Evolutionary conservation across 2,797 vertebrate species (phyloP).

Genomic region (Muscicapa comitata): DNA sequence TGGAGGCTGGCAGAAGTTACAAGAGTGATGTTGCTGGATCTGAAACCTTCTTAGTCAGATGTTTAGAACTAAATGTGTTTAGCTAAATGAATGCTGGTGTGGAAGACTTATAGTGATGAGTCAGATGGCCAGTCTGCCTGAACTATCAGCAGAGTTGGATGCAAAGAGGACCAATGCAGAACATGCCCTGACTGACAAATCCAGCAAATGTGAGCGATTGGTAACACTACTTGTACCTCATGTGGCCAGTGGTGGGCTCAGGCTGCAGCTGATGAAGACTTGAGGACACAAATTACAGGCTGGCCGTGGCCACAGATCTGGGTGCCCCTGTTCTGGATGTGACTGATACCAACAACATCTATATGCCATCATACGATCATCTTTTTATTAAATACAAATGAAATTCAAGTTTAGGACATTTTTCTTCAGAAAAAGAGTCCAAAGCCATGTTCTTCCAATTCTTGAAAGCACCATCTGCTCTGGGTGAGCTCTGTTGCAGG

Average conservation of each 20-base stretch:
- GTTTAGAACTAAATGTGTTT: neutral
- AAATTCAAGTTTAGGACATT: neutral
- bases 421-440: neutral
- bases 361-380: neutral
- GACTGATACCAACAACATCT: neutral
- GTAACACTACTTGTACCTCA: neutral
- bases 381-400: neutral
- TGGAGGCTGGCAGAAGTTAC: neutral
- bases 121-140: neutral
- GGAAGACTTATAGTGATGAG: neutral
- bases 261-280: neutral
- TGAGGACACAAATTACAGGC: neutral
- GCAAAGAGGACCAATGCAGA: neutral
- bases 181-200: neutral
- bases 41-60: neutral
- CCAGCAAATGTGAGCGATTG: neutral
- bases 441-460: neutral
- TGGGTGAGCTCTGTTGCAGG: neutral
- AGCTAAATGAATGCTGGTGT: neutral
- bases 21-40: neutral
- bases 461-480: neutral
- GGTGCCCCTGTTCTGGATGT: neutral
- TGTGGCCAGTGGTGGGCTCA: neutral
- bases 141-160: neutral
- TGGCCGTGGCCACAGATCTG: neutral